Percentiles rank a stretch among this genome's conserved stretches.
Conservation (phyloP, 2,797 vertebrate genomes). For the Antennarius maculatus region DNA sequence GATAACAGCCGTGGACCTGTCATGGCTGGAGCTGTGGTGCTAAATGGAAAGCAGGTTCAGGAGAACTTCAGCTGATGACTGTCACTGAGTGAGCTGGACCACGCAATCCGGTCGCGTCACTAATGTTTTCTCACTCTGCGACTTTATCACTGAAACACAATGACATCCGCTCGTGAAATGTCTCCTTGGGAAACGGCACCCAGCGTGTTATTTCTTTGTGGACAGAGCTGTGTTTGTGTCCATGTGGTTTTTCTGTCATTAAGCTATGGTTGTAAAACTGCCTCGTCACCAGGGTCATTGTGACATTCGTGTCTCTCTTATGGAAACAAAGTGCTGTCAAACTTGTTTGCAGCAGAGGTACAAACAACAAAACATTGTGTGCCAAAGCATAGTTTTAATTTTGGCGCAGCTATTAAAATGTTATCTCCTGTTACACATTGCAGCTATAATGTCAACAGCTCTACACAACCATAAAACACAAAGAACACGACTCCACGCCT, state of each 20-base stretch:
- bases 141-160: conserved; percentile 54
- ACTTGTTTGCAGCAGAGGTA: conserved; percentile 44
- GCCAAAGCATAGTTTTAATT: conserved; percentile 55
- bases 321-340: conserved; percentile 54
- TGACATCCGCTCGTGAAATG: conserved; percentile 61
- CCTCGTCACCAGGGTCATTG: conserved; percentile 47
- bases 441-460: conserved; percentile 60
- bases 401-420: conserved; percentile 59
- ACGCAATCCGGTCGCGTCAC: conserved; percentile 45
- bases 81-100: conserved; percentile 31
- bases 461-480: conserved; percentile 50
- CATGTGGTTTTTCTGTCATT: conserved; percentile 47
- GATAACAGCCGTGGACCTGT: conserved; percentile 82
- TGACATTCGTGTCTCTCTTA: conserved; percentile 33
- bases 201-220: conserved; percentile 22
- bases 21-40: conserved; percentile 61
- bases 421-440: conserved; percentile 67
- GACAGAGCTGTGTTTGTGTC: conserved; percentile 37
- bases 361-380: conserved; percentile 36
- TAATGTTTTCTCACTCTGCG: conserved; percentile 60
- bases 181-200: conserved; percentile 56
- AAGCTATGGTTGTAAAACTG: conserved; percentile 55
- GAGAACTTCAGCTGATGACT: conserved; percentile 37
- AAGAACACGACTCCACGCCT: conserved; percentile 27
- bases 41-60: conserved; percentile 66